These are phyloP conservation scores for Agelastica alni DNA, from an alignment of 2,888 invertebrate genomes.

Conservation along the genomic window DNA sequence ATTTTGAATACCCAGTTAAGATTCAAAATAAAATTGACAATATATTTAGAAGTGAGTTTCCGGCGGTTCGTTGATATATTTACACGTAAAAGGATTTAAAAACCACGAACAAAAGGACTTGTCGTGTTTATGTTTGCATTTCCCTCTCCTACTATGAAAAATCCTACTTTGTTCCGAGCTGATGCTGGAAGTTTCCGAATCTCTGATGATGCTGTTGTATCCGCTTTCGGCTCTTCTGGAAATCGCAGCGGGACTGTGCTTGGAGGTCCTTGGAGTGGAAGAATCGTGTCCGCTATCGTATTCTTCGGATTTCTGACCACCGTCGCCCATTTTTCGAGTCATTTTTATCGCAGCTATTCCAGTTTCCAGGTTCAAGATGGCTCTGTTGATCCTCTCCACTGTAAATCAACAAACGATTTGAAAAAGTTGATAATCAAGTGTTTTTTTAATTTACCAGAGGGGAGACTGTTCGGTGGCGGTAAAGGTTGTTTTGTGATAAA, in stretches of 20 bases:
- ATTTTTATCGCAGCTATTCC: conserved; percentile 67
- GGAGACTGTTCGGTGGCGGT: conserved; percentile 64
- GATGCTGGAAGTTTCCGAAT: conserved; percentile 85
- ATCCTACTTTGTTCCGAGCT: conserved; percentile 69
- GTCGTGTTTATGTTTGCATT: conserved; percentile 70
- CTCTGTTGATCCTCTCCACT: conserved; percentile 66
- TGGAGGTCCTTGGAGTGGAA: conserved; percentile 81
- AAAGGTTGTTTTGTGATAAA: conserved; percentile 47
- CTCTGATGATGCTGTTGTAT: conserved; percentile 87
- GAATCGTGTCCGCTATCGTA: conserved; percentile 85
- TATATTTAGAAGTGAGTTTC: conserved; percentile 56
- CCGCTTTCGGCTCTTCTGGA: conserved; percentile 86
- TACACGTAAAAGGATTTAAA: conserved; percentile 76
- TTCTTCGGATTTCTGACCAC: conserved; percentile 64
- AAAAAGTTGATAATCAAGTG: not conserved
- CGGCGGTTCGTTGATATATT: conserved; percentile 68
- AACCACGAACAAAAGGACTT: conserved; percentile 77
- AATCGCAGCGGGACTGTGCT: conserved; percentile 77
- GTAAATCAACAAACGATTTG: not conserved
- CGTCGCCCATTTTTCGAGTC: conserved; percentile 64
- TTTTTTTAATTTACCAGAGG: conserved; percentile 48
- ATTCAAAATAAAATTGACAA: too few species aligned
- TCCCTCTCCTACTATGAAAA: conserved; percentile 56
- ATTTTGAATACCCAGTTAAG: too few species aligned
- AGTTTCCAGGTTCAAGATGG: conserved; percentile 66